A percentile compares a stretch with the other conserved stretches of the same genome.
phyloP scores from a whole-genome alignment of 2,797 vertebrate genomes.

The Girardinus metallicus region DNA sequence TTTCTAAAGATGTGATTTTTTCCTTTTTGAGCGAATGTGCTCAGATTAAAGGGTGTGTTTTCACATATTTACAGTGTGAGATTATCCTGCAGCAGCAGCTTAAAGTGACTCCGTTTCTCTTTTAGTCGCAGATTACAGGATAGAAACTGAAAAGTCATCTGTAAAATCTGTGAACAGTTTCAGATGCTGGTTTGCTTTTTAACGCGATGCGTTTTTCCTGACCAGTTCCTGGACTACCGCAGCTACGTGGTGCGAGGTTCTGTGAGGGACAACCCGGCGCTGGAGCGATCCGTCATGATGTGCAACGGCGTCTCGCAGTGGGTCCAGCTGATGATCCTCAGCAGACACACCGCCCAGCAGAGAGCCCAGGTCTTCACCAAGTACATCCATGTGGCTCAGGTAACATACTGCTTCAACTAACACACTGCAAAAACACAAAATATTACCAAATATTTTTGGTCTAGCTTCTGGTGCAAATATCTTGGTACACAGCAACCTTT shows the following conservation, averaged over 20 bases:
- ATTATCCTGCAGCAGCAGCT: neutral
- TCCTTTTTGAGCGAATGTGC: neutral
- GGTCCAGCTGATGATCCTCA: conserved; percentile 96
- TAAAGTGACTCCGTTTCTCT: neutral
- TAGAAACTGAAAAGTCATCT: neutral
- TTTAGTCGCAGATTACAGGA: neutral
- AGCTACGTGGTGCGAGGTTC: conserved; percentile 89
- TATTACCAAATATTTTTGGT: too few species aligned
- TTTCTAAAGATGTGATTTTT: too few species aligned
- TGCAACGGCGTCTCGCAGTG: conserved; percentile 94
- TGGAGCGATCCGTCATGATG: conserved; percentile 90
- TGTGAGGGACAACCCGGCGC: conserved; percentile 84
- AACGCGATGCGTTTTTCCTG: conserved; percentile 19
- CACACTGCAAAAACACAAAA: too few species aligned
- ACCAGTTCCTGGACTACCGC: conserved; percentile 88
- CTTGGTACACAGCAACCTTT: too few species aligned
- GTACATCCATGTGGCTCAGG: conserved; percentile 92
- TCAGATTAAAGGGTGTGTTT: neutral
- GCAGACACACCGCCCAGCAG: conserved; percentile 88
- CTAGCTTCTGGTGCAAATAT: too few species aligned
- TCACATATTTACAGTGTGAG: neutral
- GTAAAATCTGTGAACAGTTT: neutral
- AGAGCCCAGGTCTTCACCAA: conserved; percentile 92
- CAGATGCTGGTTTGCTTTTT: neutral
- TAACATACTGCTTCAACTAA: conserved; percentile 38